Base-by-base conservation (phyloP, 2,888 invertebrate species). In the Cheilosia scutellata region DNA sequence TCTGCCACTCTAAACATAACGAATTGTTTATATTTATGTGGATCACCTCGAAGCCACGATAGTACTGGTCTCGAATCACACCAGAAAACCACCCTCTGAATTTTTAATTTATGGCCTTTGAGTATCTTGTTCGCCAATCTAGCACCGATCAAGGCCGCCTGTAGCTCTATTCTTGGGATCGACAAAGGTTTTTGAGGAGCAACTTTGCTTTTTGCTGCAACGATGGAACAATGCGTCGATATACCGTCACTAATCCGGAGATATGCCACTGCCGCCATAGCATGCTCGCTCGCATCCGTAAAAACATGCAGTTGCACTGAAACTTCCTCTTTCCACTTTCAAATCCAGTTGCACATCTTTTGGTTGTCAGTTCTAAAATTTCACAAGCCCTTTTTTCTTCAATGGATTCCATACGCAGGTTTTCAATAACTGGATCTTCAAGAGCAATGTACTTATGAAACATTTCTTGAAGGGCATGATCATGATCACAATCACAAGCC, bases 231-330 rank as follows among this genome's bases (percentile, higher is more conserved):
- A 51, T 77, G 62, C 27, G 87, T 49, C 0, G 25, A 20, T n/a
- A 72, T 40, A 2, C 57, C 66, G 9, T 63, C 40, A 9, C 51
- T 4, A 62, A 83, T 70, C 49, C 88, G 75, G 5, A 88, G 65
- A 55, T 88, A 89, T 1, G 87, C 88, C 7, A 88, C 88, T 27
- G 88, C 87, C 1, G 88, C 88, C 65, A 80, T 89, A 4, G 88
- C 89, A 13, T 75, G 40, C 27, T 88, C 71, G 57, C 87, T 82
- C 5, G 49, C 49, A n/a, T 58, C 71, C 37, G 49, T 49, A 37
- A 71, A 51, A 1, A 71, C 9, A 27, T 58, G 58, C 7, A 70
- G 25, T 9, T 72, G 62, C 16, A 62, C 42, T 9, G 44, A 29
- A 2, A 42, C 49, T 16, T 27, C 29, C 11, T 42, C 62, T 3